Conservation (phyloP, 2,888 invertebrate species). For the Argyra leucocephala region DNA sequence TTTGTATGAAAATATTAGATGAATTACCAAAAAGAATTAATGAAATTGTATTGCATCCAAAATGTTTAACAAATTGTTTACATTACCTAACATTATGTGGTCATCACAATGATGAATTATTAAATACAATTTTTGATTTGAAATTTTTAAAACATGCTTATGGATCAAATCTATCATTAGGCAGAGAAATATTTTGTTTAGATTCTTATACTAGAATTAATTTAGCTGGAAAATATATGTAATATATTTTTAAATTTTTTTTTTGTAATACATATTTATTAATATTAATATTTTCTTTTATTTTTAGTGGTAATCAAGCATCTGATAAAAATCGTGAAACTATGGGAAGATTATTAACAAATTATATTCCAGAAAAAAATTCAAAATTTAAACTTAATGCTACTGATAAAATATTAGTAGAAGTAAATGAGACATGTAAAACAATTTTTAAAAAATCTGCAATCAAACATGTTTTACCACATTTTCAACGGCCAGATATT, state of each 20-base stretch:
- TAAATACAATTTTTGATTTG: constrained; percentile 49
- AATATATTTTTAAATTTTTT: constrained; percentile 20
- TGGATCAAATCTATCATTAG: constrained; percentile 44
- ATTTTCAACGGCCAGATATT: constrained; percentile 56
- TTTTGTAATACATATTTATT: background rate
- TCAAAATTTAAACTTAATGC: constrained; percentile 47
- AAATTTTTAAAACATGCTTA: constrained; percentile 51
- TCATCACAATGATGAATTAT: constrained; percentile 52
- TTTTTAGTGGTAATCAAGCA: constrained; percentile 46
- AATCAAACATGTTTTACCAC: constrained; percentile 55
- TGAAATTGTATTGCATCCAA: constrained; percentile 52
- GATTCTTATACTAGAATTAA: constrained; percentile 48
- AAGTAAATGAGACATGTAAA: constrained; percentile 47
- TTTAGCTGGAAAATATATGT: constrained; percentile 36
- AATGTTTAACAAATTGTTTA: constrained; percentile 52
- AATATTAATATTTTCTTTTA: background rate
- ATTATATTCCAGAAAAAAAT: constrained; percentile 49
- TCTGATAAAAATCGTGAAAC: constrained; percentile 43
- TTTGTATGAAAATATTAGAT: constrained; percentile 42
- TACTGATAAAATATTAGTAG: constrained; percentile 51
- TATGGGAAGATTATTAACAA: constrained; percentile 52
- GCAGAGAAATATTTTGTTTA: constrained; percentile 54
- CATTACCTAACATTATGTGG: constrained; percentile 51
- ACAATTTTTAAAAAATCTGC: constrained; percentile 46
- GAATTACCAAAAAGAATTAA: constrained; percentile 48